Evolutionary conservation across 1,140 invertebrate genomes (phyloP), one percentile per base, ranked within the genome.

Genomic region (Oscheius sp.): DNA sequence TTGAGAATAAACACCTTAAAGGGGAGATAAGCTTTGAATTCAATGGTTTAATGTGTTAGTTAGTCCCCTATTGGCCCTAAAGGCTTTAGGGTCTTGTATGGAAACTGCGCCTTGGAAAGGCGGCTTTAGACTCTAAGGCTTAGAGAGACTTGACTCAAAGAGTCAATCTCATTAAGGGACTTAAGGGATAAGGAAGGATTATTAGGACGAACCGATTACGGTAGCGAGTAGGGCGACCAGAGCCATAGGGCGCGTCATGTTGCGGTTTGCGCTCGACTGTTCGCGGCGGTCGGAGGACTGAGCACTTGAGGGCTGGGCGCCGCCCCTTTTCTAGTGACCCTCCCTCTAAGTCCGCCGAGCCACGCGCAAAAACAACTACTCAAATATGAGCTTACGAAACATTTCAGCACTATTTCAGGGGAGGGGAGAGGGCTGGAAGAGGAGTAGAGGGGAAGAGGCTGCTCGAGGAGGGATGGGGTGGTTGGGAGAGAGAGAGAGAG

Each of bases 401-500:
- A 55, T 55, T 55, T 55, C 49, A 55, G 49, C 49, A n/a, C 49
- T 55, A 55, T 55, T 55, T 55, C 28, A 20, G 49, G 49, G 49
- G 38, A 42, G 38, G 38, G 10, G 38, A 10, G 10, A 10, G 38
- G 38, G 10, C 38, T 10, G n/a, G 38, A 10, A 42, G 38, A 42
- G 38, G 38, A n/a, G n/a, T n/a, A n/a, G n/a, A n/a, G n/a, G n/a
- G n/a, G n/a, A n/a, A n/a, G n/a, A n/a, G n/a, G n/a, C n/a, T n/a
- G n/a, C n/a, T n/a, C n/a, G n/a, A n/a, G n/a, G n/a, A n/a, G n/a
- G n/a, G n/a, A n/a, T n/a, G n/a, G n/a, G n/a, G n/a, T n/a, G n/a
- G n/a, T n/a, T n/a, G n/a, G n/a, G n/a, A n/a, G n/a, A n/a, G n/a
- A n/a, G n/a, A n/a, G n/a, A n/a, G n/a, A n/a, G n/a, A n/a, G n/a